Evolutionary conservation across 2,113 vertebrate genomes (phyloP).

Genomic region (Centropus unirufus): DNA sequence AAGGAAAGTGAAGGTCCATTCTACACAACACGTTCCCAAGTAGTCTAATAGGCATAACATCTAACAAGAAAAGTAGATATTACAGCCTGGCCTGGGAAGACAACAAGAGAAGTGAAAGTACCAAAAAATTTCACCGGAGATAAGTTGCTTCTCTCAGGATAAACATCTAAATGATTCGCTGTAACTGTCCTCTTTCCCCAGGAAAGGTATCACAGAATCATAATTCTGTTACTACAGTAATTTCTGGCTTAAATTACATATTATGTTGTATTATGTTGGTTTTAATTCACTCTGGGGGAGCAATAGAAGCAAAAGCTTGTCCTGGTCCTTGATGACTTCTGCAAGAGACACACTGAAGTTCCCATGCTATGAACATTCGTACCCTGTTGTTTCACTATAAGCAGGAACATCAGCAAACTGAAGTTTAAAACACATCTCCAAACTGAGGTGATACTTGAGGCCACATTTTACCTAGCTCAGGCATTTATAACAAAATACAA

Average conservation of each 20-base stretch:
- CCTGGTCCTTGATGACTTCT: background rate
- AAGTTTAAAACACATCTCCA: background rate
- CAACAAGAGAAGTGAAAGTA: background rate
- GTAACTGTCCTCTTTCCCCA: background rate
- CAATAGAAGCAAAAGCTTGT: background rate
- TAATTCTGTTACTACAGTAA: background rate
- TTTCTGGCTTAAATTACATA: background rate
- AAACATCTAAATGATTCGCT: background rate
- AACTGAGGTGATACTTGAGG: background rate
- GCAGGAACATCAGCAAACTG: background rate
- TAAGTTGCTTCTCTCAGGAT: background rate
- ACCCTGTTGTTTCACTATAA: background rate
- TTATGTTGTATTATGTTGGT: accelerated
- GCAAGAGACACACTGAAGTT: background rate
- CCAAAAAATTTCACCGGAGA: background rate
- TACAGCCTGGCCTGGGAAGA: background rate
- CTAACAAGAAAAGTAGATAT: background rate
- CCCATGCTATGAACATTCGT: background rate
- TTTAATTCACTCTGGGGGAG: too few species aligned
- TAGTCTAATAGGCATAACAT: background rate
- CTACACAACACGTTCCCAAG: background rate
- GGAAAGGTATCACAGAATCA: background rate
- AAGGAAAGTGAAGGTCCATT: background rate
- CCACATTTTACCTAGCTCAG: background rate
- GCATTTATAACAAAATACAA: background rate